Percentiles rank a stretch among this genome's conserved stretches.
Conservation (phyloP, 2,797 vertebrate genomes). For the Galagoides demidoff region DNA sequence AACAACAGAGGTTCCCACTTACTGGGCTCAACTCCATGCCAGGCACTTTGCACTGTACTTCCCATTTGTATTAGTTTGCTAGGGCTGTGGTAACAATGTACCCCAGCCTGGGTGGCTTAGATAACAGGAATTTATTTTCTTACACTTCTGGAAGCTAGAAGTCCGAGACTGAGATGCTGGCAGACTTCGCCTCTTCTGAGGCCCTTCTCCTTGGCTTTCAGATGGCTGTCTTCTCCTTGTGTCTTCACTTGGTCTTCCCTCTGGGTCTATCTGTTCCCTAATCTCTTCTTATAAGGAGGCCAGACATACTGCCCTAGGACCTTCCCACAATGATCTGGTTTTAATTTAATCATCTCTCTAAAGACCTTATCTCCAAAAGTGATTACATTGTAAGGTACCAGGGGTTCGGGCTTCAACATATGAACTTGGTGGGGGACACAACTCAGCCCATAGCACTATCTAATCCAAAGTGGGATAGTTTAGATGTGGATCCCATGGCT, state of each 20-base stretch:
- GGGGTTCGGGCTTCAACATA: not conserved
- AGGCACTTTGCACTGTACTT: not conserved
- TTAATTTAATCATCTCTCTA: not conserved
- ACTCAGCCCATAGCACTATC: not conserved
- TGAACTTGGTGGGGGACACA: not conserved
- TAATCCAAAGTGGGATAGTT: not conserved
- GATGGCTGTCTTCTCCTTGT: not conserved
- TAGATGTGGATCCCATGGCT: not conserved
- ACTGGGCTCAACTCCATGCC: not conserved
- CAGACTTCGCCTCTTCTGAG: not conserved
- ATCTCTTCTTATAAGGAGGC: not conserved
- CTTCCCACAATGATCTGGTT: not conserved
- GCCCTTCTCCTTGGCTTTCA: too few species aligned
- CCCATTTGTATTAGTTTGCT: not conserved
- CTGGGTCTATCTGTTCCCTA: not conserved
- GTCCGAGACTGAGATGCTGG: not conserved
- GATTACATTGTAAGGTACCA: not conserved
- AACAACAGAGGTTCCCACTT: not conserved
- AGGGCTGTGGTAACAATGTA: not conserved
- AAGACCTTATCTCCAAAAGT: not conserved
- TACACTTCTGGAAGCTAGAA: not conserved
- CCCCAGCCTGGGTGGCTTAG: not conserved
- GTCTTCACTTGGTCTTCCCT: not conserved
- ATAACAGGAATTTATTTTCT: not conserved
- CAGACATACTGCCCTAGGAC: too few species aligned